These are phyloP conservation scores for Calosoma granatense DNA, from an alignment of 1,140 invertebrate genomes.

Conservation along the genomic window DNA sequence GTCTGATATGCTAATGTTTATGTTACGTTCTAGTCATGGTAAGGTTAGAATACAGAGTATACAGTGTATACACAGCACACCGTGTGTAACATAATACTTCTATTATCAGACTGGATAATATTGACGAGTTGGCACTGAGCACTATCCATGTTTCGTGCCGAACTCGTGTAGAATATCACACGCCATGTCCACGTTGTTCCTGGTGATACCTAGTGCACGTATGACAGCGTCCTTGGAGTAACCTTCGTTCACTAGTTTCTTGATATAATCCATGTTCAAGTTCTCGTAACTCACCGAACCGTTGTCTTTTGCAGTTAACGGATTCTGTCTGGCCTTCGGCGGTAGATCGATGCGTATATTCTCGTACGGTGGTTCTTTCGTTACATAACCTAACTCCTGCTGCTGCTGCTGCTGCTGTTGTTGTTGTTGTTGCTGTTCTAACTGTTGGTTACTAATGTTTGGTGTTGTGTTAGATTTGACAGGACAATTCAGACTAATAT, in stretches of 20 bases:
- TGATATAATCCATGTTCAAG: slow-evolving; percentile 84
- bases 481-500: slow-evolving; percentile 20
- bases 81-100: too few species aligned
- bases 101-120: too few species aligned
- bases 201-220: slow-evolving; percentile 77
- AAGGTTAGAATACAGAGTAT: too few species aligned
- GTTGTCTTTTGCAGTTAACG: slow-evolving; percentile 24
- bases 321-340: slow-evolving; percentile 25
- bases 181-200: slow-evolving; percentile 90
- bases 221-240: slow-evolving; percentile 84
- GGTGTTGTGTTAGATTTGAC: slow-evolving; percentile 32
- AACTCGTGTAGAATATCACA: slow-evolving; percentile 92
- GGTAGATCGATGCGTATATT: slow-evolving; percentile 24
- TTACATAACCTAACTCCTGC: background rate
- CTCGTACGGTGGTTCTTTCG: slow-evolving; percentile 20
- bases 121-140: too few species aligned
- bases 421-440: slow-evolving; percentile 8
- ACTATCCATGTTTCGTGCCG: slow-evolving; percentile 49
- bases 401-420: background rate
- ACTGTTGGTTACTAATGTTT: slow-evolving; percentile 23
- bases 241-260: slow-evolving; percentile 74
- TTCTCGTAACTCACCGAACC: slow-evolving; percentile 65
- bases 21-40: too few species aligned
- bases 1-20: too few species aligned
- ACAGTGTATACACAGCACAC: too few species aligned